Evolutionary conservation across 2,113 vertebrate species (phyloP).

Genomic region (Physeter macrocephalus): DNA sequence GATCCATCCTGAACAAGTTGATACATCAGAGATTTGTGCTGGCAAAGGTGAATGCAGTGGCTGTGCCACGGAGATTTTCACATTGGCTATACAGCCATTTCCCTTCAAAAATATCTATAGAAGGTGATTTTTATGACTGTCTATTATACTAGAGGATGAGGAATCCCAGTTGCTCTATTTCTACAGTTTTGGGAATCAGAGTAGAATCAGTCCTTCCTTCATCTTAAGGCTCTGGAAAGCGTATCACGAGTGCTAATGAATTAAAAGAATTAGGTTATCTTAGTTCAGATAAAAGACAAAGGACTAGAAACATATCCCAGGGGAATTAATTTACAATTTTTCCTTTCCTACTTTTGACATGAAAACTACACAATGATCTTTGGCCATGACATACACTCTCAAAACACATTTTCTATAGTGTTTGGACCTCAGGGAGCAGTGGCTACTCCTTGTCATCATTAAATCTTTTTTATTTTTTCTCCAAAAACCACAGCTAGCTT

Average conservation of each 20-base stretch:
- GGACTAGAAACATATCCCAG: not conserved
- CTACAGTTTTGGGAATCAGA: not conserved
- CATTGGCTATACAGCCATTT: not conserved
- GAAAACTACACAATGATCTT: not conserved
- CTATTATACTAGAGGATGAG: not conserved
- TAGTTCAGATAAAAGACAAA: not conserved
- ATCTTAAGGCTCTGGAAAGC: not conserved
- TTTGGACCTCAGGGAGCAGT: not conserved
- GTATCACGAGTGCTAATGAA: not conserved
- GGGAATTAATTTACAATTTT: not conserved
- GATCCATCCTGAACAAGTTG: not conserved
- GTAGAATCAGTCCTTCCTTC: not conserved
- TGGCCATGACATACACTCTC: not conserved
- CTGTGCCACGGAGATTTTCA: not conserved
- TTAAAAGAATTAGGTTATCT: not conserved
- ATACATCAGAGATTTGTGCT: not conserved
- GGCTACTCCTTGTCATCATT: not conserved
- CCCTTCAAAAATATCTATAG: not conserved
- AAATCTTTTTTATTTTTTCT: not conserved
- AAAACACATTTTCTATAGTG: not conserved
- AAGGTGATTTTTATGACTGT: not conserved
- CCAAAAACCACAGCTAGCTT: not conserved
- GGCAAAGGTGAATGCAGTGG: not conserved
- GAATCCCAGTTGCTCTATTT: not conserved
- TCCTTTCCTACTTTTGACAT: not conserved